Percentiles rank a stretch among this genome's conserved stretches.
phyloP scores from a whole-genome alignment of 2,888 invertebrate genomes.

The Microctonus hyperodae region DNA sequence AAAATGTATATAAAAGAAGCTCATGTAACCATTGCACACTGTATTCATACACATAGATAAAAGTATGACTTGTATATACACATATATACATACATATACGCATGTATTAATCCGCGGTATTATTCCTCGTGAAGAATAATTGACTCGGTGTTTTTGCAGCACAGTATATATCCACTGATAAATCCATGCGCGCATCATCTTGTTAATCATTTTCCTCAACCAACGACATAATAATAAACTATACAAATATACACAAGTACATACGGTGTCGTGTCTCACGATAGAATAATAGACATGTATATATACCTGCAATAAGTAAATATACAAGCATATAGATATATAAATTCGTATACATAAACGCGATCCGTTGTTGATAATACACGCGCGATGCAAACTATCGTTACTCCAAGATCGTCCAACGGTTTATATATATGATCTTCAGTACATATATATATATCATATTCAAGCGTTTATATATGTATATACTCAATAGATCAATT shows the following conservation, averaged over 20 bases:
- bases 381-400: slow-evolving; percentile 3
- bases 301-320: no score
- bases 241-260: neutral
- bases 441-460: neutral
- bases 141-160: neutral
- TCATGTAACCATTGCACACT: neutral
- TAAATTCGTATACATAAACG: neutral
- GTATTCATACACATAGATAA: neutral
- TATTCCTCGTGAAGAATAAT: neutral
- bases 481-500: neutral
- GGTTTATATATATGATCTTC: neutral
- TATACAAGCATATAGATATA: neutral
- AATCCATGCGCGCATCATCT: slow-evolving; percentile 6
- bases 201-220: slow-evolving; percentile 4
- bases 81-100: no score
- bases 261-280: slow-evolving; percentile 1
- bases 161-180: neutral
- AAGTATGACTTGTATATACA: no score
- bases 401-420: slow-evolving; percentile 5
- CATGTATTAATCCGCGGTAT: no score
- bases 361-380: neutral
- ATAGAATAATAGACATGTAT: slow-evolving; percentile 8
- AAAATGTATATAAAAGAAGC: slow-evolving; percentile 1
- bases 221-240: slow-evolving; percentile 6
- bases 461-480: neutral